Evolutionary conservation across 2,113 vertebrate species (phyloP).

Genomic region (Larimichthys polyactis): DNA sequence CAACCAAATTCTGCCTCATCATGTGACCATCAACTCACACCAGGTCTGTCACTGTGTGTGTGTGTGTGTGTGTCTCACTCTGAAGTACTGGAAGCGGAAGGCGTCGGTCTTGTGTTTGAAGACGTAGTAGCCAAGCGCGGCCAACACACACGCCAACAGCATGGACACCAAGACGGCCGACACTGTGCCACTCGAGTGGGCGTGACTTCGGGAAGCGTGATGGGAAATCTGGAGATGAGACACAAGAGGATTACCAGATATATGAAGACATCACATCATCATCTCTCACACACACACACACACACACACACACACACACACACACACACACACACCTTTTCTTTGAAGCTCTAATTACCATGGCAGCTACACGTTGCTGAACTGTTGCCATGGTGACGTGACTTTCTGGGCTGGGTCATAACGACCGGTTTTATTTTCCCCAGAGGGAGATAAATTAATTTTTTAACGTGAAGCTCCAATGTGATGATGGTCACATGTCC

Average conservation of each 20-base stretch:
- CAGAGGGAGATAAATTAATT: constrained; percentile 8
- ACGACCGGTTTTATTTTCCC: constrained; percentile 2
- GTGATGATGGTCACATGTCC: no score
- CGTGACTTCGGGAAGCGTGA: background rate
- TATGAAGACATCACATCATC: background rate
- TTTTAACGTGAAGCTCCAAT: no score
- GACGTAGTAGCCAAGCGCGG: constrained; percentile 79
- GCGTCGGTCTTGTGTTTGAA: constrained; percentile 82
- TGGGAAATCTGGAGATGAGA: constrained; percentile 49
- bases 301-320: background rate
- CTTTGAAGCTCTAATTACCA: constrained; percentile 13
- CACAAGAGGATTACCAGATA: background rate
- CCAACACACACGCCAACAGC: constrained; percentile 61
- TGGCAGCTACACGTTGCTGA: background rate
- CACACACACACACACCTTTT: background rate
- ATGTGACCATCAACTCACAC: background rate
- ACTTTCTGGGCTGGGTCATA: background rate
- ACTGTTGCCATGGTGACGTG: constrained; percentile 21
- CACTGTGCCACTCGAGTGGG: constrained; percentile 42
- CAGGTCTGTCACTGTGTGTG: background rate
- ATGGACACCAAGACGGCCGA: constrained; percentile 67
- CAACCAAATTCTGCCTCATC: background rate
- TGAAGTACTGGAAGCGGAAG: constrained; percentile 89
- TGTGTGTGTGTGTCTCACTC: constrained; percentile 72
- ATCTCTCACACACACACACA: background rate